Evolutionary conservation across 1,140 invertebrate species (phyloP), one percentile per base, ranked within the genome.

Genomic region (Platyscapa corneri): DNA sequence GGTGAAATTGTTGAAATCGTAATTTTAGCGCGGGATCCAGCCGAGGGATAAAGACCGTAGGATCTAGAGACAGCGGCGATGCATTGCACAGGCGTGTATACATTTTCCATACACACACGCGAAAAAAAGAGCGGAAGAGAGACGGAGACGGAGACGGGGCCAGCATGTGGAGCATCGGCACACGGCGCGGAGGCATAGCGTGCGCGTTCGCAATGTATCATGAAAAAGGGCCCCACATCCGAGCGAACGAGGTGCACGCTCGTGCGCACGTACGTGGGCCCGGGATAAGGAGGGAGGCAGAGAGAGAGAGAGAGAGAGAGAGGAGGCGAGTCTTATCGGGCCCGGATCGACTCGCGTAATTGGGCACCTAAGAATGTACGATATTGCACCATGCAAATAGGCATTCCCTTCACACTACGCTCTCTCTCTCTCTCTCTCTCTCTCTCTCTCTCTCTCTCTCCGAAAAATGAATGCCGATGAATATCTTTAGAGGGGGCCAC

Each of bases 351-450:
- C 90, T 92, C 92, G 90, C 92, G 92, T 93, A 93, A 93, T 93
- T 93, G 92, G 92, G 91, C 91, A 90, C 90, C 90, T 91, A 92
- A 93, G 91, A 92, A 92, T 90, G 91, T 91, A 86, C 91, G 90
- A 93, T 93, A 93, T 93, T 93, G 91, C 92, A 82, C 92, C 92
- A 93, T 93, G 92, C 92, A 93, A 93, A 93, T 93, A 90, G 89
- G 89, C 89, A 89, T 91, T 88, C 89, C 81, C 89, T 86, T 67
- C 49, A 27, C 82, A 65, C 81, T 78, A 23, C 46, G 42, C 53
- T 7, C 34, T 2, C 53, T n/a, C 75, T 65, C 34, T 67, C 37
- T 65, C 42, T 78, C 16, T 64, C 53, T 39, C 49, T 56, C 8
- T n/a, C 53, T 60, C 53, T 32, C n/a, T 53, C 20, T 64, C 32